phyloP scores from a whole-genome alignment of 2,797 vertebrate species.

The Petrocephalus schoutedeni region DNA sequence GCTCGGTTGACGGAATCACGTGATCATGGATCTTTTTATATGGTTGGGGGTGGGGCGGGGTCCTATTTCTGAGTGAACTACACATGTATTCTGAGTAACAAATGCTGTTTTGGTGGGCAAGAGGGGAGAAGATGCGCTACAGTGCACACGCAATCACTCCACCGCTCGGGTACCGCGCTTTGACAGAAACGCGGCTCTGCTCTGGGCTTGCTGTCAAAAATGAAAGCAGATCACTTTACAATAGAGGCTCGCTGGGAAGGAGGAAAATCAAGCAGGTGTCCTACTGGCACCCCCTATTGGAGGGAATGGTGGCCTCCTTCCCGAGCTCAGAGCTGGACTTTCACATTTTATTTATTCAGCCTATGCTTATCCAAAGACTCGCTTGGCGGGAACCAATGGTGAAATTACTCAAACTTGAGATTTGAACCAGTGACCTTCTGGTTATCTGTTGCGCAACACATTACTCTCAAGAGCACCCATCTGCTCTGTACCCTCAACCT shows the following conservation, averaged over 20 bases:
- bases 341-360: neutral
- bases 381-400: neutral
- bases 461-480: neutral
- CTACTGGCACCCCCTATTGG: neutral
- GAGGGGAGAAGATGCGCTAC: neutral
- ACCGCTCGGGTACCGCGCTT: neutral
- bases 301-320: neutral
- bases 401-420: neutral
- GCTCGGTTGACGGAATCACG: neutral
- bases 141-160: neutral
- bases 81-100: neutral
- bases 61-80: neutral
- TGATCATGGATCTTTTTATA: neutral
- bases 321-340: neutral
- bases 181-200: neutral
- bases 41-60: neutral
- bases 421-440: neutral
- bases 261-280: neutral
- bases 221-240: conserved; percentile 1
- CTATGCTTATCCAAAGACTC: neutral
- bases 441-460: neutral
- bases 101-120: conserved; percentile 4
- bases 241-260: neutral
- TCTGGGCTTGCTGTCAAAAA: neutral
- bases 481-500: neutral